A percentile compares a stretch with the other conserved stretches of the same genome.
Evolutionary conservation across 2,113 vertebrate species (phyloP).

Genomic region (Osmerus mordax): DNA sequence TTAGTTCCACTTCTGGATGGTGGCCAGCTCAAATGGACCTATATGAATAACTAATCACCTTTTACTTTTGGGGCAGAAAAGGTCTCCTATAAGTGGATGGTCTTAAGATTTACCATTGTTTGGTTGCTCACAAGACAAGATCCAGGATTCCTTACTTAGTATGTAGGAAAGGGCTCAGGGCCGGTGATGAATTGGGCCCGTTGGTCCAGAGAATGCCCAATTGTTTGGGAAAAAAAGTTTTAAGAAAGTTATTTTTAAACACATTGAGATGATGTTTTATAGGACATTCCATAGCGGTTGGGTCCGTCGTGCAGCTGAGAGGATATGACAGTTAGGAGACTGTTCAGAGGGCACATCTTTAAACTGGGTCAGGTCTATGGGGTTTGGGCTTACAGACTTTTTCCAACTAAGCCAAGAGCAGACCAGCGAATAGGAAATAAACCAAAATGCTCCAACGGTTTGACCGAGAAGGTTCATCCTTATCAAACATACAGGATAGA

Average conservation of each 20-base stretch:
- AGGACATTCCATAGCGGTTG: background rate
- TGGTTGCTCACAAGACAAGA: constrained; percentile 33
- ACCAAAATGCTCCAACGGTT: no score
- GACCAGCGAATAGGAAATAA: no score
- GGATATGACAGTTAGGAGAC: background rate
- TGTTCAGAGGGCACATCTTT: no score
- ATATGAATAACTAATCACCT: constrained; percentile 77
- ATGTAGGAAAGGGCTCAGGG: background rate
- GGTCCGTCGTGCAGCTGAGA: background rate
- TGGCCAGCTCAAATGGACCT: constrained; percentile 84
- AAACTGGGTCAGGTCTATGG: constrained; percentile 65
- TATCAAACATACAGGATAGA: constrained; percentile 54
- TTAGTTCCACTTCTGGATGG: constrained; percentile 93
- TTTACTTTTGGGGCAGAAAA: constrained; percentile 64
- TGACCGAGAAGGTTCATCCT: constrained; percentile 37
- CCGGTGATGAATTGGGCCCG: background rate
- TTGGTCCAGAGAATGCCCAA: no score
- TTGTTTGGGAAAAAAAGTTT: no score
- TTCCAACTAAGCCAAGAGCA: no score
- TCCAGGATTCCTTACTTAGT: background rate
- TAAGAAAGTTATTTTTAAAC: no score
- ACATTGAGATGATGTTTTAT: no score
- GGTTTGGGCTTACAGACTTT: constrained; percentile 42
- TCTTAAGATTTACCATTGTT: constrained; percentile 32
- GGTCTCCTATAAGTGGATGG: constrained; percentile 36